These are phyloP conservation scores for Oscheius sp. DNA, from an alignment of 2,888 invertebrate genomes.

Conservation along the genomic window DNA sequence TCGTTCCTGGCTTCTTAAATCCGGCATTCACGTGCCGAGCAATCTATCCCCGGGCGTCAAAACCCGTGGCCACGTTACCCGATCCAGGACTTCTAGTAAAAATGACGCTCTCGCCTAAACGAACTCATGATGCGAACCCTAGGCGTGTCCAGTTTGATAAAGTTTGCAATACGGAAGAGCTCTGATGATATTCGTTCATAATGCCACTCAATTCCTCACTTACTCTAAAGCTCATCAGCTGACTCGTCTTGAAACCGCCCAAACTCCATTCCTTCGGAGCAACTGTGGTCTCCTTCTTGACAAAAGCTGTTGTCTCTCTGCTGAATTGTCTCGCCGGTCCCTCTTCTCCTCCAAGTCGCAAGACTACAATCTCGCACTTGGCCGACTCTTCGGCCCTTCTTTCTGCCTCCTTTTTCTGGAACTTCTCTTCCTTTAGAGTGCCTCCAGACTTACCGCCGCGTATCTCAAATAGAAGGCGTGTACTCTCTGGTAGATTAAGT, in stretches of 20 bases:
- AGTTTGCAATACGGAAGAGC: too few species aligned
- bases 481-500: constrained; percentile 61
- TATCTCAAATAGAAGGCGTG: constrained; percentile 62
- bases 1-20: too few species aligned
- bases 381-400: constrained; percentile 54
- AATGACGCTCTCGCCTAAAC: too few species aligned
- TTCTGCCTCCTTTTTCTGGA: constrained; percentile 59
- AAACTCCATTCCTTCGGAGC: constrained; percentile 46
- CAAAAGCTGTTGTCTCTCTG: neutral
- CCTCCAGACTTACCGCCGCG: constrained; percentile 33
- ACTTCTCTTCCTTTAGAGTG: neutral
- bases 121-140: too few species aligned
- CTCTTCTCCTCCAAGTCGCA: constrained; percentile 43
- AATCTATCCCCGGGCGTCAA: too few species aligned
- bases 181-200: too few species aligned
- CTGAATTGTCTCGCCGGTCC: constrained; percentile 41
- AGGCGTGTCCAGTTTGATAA: too few species aligned
- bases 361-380: constrained; percentile 49
- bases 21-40: too few species aligned
- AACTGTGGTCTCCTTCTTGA: constrained; percentile 43
- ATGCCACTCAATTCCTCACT: neutral
- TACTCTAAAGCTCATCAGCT: constrained; percentile 52
- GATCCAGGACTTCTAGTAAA: too few species aligned
- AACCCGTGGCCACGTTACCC: too few species aligned
- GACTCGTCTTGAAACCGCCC: constrained; percentile 46